Evolutionary conservation across 2,888 invertebrate species (phyloP).

Genomic region (Synergus gifuensis): DNA sequence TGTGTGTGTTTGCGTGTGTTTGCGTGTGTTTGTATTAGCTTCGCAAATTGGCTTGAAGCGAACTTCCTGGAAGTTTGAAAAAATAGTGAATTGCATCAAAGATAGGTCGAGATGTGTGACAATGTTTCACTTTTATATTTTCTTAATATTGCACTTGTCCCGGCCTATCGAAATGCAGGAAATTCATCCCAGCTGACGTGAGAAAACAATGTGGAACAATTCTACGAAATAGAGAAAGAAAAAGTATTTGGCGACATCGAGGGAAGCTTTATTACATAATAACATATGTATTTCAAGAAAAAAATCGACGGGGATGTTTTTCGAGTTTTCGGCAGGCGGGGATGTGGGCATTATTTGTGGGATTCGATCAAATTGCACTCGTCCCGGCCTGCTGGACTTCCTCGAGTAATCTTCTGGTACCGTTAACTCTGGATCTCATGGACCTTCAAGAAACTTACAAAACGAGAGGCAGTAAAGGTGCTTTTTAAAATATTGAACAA

Average conservation of each 20-base stretch:
- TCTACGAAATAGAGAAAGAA: neutral
- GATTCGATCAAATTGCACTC: constrained; percentile 77
- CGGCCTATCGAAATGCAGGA: constrained; percentile 77
- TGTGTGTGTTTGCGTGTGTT: neutral
- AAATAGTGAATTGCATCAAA: constrained; percentile 68
- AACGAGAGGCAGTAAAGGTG: neutral
- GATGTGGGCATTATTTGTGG: constrained; percentile 76
- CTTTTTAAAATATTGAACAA: neutral
- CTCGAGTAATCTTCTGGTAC: constrained; percentile 59
- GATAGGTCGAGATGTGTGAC: constrained; percentile 78
- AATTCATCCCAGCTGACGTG: constrained; percentile 52
- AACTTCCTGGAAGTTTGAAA: neutral
- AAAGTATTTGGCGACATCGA: neutral
- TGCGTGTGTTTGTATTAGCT: neutral
- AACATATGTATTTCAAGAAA: neutral
- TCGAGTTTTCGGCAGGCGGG: constrained; percentile 73
- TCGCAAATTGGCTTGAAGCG: neutral
- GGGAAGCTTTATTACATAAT: neutral
- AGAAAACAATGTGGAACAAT: neutral
- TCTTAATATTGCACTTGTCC: constrained; percentile 79
- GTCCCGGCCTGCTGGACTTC: constrained; percentile 77
- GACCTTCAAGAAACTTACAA: constrained; percentile 32
- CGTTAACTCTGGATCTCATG: constrained; percentile 20
- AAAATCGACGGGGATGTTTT: constrained; percentile 22
- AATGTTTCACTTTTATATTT: constrained; percentile 71